Evolutionary conservation across 2,888 invertebrate species (phyloP), one percentile per base, ranked within the genome.

Genomic region (Stenoptilia bipunctidactyla): DNA sequence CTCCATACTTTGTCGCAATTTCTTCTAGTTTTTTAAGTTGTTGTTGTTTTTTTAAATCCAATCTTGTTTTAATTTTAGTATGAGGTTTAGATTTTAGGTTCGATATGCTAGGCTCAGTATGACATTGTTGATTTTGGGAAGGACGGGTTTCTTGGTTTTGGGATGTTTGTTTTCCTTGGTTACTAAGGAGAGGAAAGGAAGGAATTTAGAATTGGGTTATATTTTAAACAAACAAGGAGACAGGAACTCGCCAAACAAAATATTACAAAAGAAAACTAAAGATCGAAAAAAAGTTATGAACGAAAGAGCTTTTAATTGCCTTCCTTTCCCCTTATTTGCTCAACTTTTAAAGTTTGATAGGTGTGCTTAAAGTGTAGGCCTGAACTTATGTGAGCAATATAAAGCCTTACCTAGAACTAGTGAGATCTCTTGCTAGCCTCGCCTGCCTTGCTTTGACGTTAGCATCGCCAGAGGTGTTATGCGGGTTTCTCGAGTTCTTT

Each of bases 291-390:
- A 39, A 37, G 44, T 39, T 36, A 38, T 42, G 45, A 45, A 40
- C 12, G 13, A n/a, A n/a, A n/a, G n/a, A n/a, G n/a, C n/a, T n/a
- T 38, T 38, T 37, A 41, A 56, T 20, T 20, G 20, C 65, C 80
- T 79, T 82, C 82, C 82, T 82, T 82, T 80, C 82, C 83, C 83
- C 82, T 83, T 75, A 80, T 82, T 83, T 76, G 76, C 60, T 70
- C 58, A 47, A 36, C 42, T 30, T 2, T 10, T 8, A 3, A 3
- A 30, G 9, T 9, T 4, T 4, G 30, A 12, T 30, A 12, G 30
- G 30, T 30, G 10, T 20, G 20, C n/a, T n/a, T n/a, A n/a, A n/a
- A n/a, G n/a, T n/a, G n/a, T n/a, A n/a, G n/a, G n/a, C n/a, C n/a
- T n/a, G n/a, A n/a, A n/a, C n/a, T n/a, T n/a, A n/a, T 30, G 12